These are phyloP conservation scores for Phenacoccus solenopsis DNA, from an alignment of 1,140 invertebrate genomes.

Conservation along the genomic window DNA sequence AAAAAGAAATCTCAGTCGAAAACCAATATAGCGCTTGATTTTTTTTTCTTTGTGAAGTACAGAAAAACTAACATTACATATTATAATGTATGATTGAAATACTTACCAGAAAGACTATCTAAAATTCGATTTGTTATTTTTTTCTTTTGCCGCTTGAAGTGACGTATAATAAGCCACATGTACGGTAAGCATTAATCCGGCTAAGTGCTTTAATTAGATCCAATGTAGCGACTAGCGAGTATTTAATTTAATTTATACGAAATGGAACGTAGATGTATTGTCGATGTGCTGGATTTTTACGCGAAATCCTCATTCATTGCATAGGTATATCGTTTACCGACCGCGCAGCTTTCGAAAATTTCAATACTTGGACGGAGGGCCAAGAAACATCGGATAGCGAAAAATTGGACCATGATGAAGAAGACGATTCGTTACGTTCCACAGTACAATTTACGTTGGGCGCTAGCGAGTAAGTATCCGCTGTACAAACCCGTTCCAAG, in stretches of 20 bases:
- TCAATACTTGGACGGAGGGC: conserved; percentile 28
- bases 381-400: conserved; percentile 34
- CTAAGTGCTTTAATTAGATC: background rate
- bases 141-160: background rate
- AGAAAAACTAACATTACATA: background rate
- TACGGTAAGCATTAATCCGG: background rate
- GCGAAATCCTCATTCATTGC: too few relatives aligned
- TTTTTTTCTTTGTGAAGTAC: too few relatives aligned
- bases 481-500: too few relatives aligned
- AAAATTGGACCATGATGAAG: conserved; percentile 31
- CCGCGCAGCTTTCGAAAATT: conserved; percentile 22
- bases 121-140: background rate
- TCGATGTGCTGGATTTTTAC: background rate
- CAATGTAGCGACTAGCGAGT: too few relatives aligned
- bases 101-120: background rate
- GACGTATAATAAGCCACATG: background rate
- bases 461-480: conserved; percentile 28
- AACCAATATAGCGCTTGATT: too few relatives aligned
- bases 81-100: background rate
- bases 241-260: too few relatives aligned
- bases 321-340: conserved; percentile 21
- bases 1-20: too few relatives aligned
- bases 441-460: conserved; percentile 34
- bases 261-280: background rate
- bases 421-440: conserved; percentile 27